A percentile compares a stretch with the other conserved stretches of the same genome.
phyloP scores from a whole-genome alignment of 2,113 vertebrate genomes.

The Drymodes brunneopygia region DNA sequence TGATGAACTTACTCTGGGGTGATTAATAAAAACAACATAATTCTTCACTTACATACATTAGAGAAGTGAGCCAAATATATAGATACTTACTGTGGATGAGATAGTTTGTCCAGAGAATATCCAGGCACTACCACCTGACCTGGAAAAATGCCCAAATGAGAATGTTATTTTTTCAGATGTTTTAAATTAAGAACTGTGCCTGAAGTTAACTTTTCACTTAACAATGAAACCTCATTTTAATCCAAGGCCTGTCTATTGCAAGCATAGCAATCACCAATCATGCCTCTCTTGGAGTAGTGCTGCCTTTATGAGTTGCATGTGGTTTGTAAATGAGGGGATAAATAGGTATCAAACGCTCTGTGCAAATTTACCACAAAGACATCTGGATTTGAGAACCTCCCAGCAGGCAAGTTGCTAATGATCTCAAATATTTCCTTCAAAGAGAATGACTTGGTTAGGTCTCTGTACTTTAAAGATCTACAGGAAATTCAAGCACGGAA shows the following conservation, averaged over 20 bases:
- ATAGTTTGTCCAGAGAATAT: not conserved
- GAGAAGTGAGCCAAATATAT: not conserved
- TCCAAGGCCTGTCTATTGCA: not conserved
- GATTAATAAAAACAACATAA: not conserved
- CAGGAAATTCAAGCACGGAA: constrained; percentile 51
- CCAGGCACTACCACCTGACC: not conserved
- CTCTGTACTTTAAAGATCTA: not conserved
- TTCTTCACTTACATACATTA: not conserved
- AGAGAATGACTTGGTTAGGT: not conserved
- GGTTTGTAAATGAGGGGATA: constrained; percentile 3
- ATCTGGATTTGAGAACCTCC: constrained; percentile 35
- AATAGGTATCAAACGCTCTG: not conserved
- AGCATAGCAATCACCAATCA: not conserved
- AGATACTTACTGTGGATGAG: not conserved
- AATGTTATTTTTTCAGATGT: constrained; percentile 9
- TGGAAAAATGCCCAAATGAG: not conserved
- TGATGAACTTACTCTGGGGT: not conserved
- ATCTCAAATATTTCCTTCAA: constrained; percentile 21
- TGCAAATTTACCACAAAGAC: constrained; percentile 22
- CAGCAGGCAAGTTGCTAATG: constrained; percentile 20
- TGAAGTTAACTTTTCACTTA: constrained; percentile 24
- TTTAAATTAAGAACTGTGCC: constrained; percentile 14
- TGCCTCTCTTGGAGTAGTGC: not conserved
- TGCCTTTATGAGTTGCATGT: not conserved
- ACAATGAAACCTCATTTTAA: not conserved